Percentiles rank a stretch among this genome's conserved stretches.
Conservation (phyloP, 2,888 invertebrate species). For the Oxystoma pomonae region DNA sequence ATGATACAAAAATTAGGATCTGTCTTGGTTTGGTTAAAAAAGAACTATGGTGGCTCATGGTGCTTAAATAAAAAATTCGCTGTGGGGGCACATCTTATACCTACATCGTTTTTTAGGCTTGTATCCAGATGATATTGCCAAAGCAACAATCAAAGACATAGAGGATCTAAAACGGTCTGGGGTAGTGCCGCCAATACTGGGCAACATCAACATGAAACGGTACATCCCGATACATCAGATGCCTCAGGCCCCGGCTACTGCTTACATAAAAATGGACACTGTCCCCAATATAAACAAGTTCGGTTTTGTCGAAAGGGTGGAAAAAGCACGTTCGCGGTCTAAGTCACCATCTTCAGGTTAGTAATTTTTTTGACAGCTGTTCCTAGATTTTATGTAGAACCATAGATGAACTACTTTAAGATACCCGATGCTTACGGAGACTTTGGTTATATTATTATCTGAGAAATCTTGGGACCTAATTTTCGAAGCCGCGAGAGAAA, state of each 20-base stretch:
- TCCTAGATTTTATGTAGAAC: too few relatives aligned
- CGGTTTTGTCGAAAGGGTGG: slow-evolving; percentile 1
- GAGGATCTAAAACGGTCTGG: slow-evolving; percentile 39
- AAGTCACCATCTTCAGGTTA: slow-evolving; percentile 20
- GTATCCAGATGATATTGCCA: slow-evolving; percentile 38
- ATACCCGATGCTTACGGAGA: too few relatives aligned
- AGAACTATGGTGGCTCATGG: too few relatives aligned
- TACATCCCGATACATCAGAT: neutral
- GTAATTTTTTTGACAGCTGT: slow-evolving; percentile 2
- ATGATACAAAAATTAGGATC: too few relatives aligned
- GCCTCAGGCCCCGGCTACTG: neutral
- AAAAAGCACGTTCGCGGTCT: slow-evolving; percentile 7
- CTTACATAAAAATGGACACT: slow-evolving; percentile 7
- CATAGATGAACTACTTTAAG: too few relatives aligned
- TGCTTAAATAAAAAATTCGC: too few relatives aligned
- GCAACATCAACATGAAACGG: neutral
- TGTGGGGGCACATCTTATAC: too few relatives aligned
- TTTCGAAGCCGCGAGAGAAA: too few relatives aligned
- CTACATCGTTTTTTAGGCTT: slow-evolving; percentile 27
- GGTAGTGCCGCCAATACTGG: neutral
- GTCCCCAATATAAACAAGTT: neutral
- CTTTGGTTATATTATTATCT: too few relatives aligned
- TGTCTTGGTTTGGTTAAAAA: too few relatives aligned
- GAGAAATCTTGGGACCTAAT: too few relatives aligned
- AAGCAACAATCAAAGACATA: slow-evolving; percentile 43